Evolutionary conservation across 1,140 invertebrate genomes (phyloP).

Genomic region (Scaptomyza pallida): DNA sequence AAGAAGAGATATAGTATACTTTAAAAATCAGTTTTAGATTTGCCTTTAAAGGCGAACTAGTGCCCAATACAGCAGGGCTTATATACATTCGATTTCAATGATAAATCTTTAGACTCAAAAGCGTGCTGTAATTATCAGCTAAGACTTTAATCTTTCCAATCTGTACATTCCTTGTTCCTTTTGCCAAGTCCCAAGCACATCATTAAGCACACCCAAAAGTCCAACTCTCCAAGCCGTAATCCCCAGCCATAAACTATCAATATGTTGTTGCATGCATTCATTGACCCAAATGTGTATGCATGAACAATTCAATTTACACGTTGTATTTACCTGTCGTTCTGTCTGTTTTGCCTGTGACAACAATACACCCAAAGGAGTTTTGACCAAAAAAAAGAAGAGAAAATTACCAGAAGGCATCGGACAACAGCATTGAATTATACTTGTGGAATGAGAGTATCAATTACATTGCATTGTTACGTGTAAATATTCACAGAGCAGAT

Average conservation of each 20-base stretch:
- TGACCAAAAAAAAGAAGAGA: constrained; percentile 3
- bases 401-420: constrained; percentile 12
- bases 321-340: not conserved
- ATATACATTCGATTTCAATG: too few relatives aligned
- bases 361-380: not conserved
- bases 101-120: too few relatives aligned
- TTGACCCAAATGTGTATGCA: constrained; percentile 18
- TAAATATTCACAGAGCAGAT: constrained; percentile 36
- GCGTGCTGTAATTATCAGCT: too few relatives aligned
- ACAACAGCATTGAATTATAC: not conserved
- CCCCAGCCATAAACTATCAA: not conserved
- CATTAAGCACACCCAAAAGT: not conserved
- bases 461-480: constrained; percentile 55
- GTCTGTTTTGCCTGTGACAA: not conserved
- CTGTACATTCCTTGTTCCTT: not conserved
- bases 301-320: constrained; percentile 33
- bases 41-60: too few relatives aligned
- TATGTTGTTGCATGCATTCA: not conserved
- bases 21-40: too few relatives aligned
- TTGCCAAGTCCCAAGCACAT: not conserved
- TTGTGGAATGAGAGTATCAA: constrained; percentile 58
- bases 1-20: too few relatives aligned
- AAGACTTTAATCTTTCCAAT: not conserved
- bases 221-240: not conserved
- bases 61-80: too few relatives aligned